A percentile compares a stretch with the other conserved stretches of the same genome.
Conservation (phyloP, 2,797 vertebrate genomes). For the Sphenopsis melanotis region DNA sequence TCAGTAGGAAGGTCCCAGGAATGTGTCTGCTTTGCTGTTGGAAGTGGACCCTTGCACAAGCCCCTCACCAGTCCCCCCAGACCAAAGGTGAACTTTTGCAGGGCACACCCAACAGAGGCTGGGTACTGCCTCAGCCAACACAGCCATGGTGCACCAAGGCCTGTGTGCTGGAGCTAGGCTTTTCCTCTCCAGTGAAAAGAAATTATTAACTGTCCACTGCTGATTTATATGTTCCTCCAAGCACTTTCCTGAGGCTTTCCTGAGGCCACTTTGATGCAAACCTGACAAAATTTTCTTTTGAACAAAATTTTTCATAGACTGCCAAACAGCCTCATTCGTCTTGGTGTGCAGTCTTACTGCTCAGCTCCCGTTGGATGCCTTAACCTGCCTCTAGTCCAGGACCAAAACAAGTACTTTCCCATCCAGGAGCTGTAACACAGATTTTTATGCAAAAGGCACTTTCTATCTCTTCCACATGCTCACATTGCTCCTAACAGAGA, state of each 20-base stretch:
- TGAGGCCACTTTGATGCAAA: background rate
- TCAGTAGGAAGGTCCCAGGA: background rate
- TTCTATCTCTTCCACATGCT: background rate
- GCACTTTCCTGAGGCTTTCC: background rate
- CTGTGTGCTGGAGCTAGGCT: background rate
- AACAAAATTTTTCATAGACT: background rate
- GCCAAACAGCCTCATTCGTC: background rate
- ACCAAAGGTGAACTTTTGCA: background rate
- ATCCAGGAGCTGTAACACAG: background rate
- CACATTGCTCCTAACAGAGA: background rate
- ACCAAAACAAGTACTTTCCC: background rate
- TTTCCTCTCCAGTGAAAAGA: background rate
- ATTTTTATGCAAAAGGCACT: background rate
- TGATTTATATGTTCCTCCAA: background rate
- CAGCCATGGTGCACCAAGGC: background rate
- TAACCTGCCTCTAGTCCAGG: background rate
- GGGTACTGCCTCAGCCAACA: background rate
- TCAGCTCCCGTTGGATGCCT: background rate
- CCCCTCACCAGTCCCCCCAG: accelerated
- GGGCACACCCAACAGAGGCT: background rate
- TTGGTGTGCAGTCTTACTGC: background rate
- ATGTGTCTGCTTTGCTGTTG: accelerated
- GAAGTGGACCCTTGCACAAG: accelerated
- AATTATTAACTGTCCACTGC: background rate
- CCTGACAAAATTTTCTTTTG: background rate